Evolutionary conservation across 2,888 invertebrate genomes (phyloP).

Genomic region (Morpho helenor): DNA sequence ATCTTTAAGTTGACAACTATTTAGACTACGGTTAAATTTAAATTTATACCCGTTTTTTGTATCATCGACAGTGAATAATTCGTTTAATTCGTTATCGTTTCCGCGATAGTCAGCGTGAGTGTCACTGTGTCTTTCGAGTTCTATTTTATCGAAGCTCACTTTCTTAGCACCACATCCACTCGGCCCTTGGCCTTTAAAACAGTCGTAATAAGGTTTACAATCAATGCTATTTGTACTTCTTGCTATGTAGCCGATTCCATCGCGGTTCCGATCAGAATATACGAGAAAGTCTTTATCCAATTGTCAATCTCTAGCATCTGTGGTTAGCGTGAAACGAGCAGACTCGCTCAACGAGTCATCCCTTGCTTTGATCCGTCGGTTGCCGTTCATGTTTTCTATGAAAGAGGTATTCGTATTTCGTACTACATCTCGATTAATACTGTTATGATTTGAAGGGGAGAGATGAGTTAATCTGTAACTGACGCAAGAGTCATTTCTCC

Average conservation of each 20-base stretch:
- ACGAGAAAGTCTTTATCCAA: conserved; percentile 43
- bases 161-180: conserved; percentile 29
- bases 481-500: conserved; percentile 69
- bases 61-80: conserved; percentile 41
- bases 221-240: conserved; percentile 66
- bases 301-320: conserved; percentile 70
- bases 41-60: conserved; percentile 56
- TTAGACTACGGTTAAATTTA: conserved; percentile 68
- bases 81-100: conserved; percentile 43
- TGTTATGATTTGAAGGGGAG: conserved; percentile 69
- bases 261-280: conserved; percentile 43
- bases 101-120: conserved; percentile 58
- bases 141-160: conserved; percentile 28
- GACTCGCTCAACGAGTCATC: conserved; percentile 69
- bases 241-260: conserved; percentile 54
- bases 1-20: conserved; percentile 62
- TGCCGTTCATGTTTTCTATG: conserved; percentile 68
- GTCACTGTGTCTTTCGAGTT: conserved; percentile 59
- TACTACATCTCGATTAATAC: conserved; percentile 58
- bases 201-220: conserved; percentile 70
- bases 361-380: conserved; percentile 51
- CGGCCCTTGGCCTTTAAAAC: conserved; percentile 50
- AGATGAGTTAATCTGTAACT: conserved; percentile 68
- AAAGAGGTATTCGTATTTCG: conserved; percentile 71
- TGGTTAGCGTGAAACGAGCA: conserved; percentile 60